Evolutionary conservation across 2,113 vertebrate species (phyloP).

Genomic region (Nansenia antarctica): DNA sequence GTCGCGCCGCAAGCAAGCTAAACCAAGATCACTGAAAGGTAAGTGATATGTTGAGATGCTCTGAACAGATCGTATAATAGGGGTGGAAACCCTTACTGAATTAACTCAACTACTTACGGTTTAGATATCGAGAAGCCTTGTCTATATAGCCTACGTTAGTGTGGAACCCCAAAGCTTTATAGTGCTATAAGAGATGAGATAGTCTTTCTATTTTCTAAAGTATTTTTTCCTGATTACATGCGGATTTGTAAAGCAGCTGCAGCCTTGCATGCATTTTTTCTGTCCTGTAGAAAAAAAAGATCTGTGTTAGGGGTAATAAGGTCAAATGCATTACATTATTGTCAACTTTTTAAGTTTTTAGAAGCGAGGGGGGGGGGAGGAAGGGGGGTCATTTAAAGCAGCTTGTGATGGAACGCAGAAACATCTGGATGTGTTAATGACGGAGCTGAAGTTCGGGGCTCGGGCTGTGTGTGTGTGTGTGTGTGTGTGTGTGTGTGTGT

Average conservation of each 20-base stretch:
- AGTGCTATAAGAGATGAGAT: background rate
- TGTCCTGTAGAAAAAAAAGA: background rate
- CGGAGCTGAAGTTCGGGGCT: constrained; percentile 65
- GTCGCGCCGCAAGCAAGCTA: constrained; percentile 99
- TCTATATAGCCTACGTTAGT: background rate
- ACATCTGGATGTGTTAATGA: constrained; percentile 72
- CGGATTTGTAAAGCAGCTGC: background rate
- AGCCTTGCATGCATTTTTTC: background rate
- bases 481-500: no score
- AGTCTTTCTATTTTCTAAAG: background rate
- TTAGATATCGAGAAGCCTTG: background rate
- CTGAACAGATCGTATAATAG: constrained; percentile 47
- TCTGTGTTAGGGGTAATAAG: no score
- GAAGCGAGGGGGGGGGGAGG: background rate
- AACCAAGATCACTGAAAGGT: constrained; percentile 99
- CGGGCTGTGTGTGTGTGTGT: constrained; percentile 71
- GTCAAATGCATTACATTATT: background rate
- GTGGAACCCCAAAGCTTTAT: background rate
- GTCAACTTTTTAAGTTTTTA: background rate
- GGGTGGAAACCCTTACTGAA: constrained; percentile 27
- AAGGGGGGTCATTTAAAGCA: constrained; percentile 31
- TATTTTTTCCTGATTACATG: background rate
- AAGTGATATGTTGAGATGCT: constrained; percentile 76
- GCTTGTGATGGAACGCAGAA: constrained; percentile 39
- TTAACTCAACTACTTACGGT: background rate